Conservation (phyloP, 1,140 invertebrate species). For the Drosophila pseudoananassae region DNA sequence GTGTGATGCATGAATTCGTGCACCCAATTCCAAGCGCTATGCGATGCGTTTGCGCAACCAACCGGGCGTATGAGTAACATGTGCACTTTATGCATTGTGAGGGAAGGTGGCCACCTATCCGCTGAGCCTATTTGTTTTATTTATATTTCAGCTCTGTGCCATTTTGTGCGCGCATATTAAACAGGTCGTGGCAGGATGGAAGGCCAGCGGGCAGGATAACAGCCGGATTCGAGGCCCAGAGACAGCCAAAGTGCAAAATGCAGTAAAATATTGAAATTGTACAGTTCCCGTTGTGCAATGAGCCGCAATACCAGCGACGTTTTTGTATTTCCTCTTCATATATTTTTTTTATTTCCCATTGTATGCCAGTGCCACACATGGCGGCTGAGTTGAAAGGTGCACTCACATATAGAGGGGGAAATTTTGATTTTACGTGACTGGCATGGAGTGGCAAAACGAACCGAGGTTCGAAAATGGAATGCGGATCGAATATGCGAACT, state of each 20-base stretch:
- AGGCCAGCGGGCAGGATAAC: constrained; percentile 26
- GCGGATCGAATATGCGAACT: constrained; percentile 13
- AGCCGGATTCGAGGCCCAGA: constrained; percentile 3
- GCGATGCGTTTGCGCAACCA: constrained; percentile 28
- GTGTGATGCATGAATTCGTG: constrained; percentile 29
- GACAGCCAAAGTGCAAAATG: constrained; percentile 66
- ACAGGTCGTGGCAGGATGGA: constrained; percentile 21
- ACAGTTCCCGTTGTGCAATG: constrained; percentile 70
- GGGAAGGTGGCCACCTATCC: neutral
- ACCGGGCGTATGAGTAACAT: constrained; percentile 62
- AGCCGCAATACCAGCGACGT: constrained; percentile 52
- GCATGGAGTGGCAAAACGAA: constrained; percentile 24
- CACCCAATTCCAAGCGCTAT: constrained; percentile 29
- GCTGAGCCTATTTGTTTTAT: constrained; percentile 43
- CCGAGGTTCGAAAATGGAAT: neutral
- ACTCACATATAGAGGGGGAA: constrained; percentile 30
- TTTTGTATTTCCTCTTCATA: constrained; percentile 9
- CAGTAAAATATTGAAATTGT: constrained; percentile 76
- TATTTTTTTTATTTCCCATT: neutral
- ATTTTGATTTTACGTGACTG: constrained; percentile 71
- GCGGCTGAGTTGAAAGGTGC: constrained; percentile 45
- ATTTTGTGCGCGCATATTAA: constrained; percentile 62
- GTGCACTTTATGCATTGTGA: constrained; percentile 48
- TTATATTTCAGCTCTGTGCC: constrained; percentile 44
- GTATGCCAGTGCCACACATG: constrained; percentile 14